These are phyloP conservation scores for Apodemia mormo DNA, from an alignment of 2,888 invertebrate species.

Conservation along the genomic window DNA sequence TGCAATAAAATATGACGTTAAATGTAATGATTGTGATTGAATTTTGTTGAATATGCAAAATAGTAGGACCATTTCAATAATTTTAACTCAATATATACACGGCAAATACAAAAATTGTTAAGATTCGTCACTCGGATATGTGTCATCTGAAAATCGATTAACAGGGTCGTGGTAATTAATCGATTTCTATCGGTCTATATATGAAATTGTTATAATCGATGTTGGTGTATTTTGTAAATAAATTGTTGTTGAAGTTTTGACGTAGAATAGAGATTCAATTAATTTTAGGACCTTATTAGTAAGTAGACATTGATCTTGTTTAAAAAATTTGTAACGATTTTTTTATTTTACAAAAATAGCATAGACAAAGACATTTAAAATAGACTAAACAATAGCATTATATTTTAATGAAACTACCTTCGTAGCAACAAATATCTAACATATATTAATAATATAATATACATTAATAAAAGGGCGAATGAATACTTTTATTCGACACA, in stretches of 20 bases:
- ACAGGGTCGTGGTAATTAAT: constrained; percentile 19
- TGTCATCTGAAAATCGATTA: constrained; percentile 12
- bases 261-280: constrained; percentile 37
- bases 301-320: constrained; percentile 20
- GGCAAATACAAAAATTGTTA: not conserved
- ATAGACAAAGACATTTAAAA: not conserved
- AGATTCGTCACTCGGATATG: not conserved
- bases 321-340: not conserved
- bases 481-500: too few species aligned
- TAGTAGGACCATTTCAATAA: not conserved
- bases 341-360: not conserved
- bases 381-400: too few species aligned
- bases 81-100: not conserved
- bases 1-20: not conserved
- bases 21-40: not conserved
- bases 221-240: constrained; percentile 51
- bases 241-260: constrained; percentile 55
- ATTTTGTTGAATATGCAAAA: not conserved
- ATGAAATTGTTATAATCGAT: constrained; percentile 65
- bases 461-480: too few species aligned
- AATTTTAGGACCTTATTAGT: constrained; percentile 24
- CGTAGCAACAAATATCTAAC: too few species aligned
- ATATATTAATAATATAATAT: too few species aligned
- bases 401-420: too few species aligned
- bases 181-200: constrained; percentile 35